phyloP scores from a whole-genome alignment of 2,888 invertebrate species.

The Drosophila hawaiiensis region DNA sequence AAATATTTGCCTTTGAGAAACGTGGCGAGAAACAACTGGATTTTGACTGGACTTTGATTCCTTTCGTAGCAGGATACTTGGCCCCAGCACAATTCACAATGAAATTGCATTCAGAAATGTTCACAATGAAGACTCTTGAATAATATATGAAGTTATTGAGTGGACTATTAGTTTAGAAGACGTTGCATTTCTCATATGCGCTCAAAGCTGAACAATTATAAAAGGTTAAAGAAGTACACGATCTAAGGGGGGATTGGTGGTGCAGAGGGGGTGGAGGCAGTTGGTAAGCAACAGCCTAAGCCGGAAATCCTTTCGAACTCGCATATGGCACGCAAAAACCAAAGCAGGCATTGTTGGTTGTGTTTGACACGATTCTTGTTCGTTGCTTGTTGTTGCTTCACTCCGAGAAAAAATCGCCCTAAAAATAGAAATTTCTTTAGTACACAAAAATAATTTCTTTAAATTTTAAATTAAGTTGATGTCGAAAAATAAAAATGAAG shows the following conservation, averaged over 20 bases:
- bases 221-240: conserved; percentile 45
- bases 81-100: neutral
- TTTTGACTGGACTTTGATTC: neutral
- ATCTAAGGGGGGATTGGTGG: neutral
- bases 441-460: too few species aligned
- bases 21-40: neutral
- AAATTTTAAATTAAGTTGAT: too few species aligned
- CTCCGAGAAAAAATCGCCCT: neutral
- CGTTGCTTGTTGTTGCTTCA: conserved; percentile 23
- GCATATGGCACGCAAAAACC: conserved; percentile 77
- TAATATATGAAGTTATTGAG: conserved; percentile 54
- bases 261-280: conserved; percentile 3
- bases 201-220: conserved; percentile 69
- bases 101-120: conserved; percentile 22
- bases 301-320: conserved; percentile 79
- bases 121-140: conserved; percentile 43
- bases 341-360: conserved; percentile 50
- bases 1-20: conserved; percentile 3
- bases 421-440: too few species aligned
- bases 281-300: conserved; percentile 65
- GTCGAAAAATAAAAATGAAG: too few species aligned
- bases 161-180: conserved; percentile 58
- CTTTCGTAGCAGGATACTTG: conserved; percentile 8
- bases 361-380: conserved; percentile 23
- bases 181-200: conserved; percentile 43